Evolutionary conservation across 2,797 vertebrate genomes (phyloP), one percentile per base, ranked within the genome.

Genomic region (Lutjanus argentimaculatus): DNA sequence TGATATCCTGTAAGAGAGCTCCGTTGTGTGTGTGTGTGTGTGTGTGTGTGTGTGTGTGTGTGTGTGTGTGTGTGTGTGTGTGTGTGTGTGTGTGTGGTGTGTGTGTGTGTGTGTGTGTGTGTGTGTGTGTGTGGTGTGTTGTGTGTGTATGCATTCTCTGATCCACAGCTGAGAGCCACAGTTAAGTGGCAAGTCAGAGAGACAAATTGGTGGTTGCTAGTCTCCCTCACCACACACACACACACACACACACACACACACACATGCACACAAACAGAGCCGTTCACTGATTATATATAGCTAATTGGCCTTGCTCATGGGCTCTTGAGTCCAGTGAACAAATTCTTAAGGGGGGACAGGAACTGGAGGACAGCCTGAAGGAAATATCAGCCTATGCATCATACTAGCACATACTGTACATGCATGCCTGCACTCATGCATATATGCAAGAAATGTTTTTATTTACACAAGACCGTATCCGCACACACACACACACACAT

Each of bases 171-270:
- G 77, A 89, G 84, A 82, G 70, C 66, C 56, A 58, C 15, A 46
- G 67, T 83, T 82, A 87, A 86, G 82, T 82, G 56, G 71, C 65
- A 82, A 84, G 75, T 75, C 79, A 64, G 63, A 72, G 78, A 86
- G 77, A 85, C 79, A 84, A 91, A 92, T 90, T 87, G 80, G 55
- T 69, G 77, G 73, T 85, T 91, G 63, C 59, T 77, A 83, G 62
- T 56, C 45, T 59, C 15, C 3, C 16, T 66, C 56, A 17, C 7
- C 49, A 63, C 21, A 36, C 67, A 63, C 67, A 48, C 36, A 62
- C 49, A 67, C 65, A 65, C 25, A 77, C 49, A 76, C 55, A 67
- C 53, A 75, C 22, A 61, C 67, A 62, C 67, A 48, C 25, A 63
- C 49, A 66, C 62, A 76, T 46, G 65, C 53, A 75, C 22, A 77